Evolutionary conservation across 2,113 vertebrate genomes (phyloP).

Genomic region (Bos javanicus): DNA sequence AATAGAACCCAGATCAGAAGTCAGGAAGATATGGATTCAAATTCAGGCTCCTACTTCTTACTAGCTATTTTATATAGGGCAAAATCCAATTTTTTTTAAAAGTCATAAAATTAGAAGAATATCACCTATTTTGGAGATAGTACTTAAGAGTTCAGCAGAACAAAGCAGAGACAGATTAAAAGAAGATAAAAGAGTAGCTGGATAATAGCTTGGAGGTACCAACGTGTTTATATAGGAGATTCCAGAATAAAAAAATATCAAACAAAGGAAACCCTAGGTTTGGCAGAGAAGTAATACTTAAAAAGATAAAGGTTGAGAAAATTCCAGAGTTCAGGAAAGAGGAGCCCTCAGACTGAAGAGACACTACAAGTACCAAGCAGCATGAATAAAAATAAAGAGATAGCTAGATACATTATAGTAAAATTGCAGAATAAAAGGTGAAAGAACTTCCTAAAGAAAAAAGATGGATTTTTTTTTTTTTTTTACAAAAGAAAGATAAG

Average conservation of each 20-base stretch:
- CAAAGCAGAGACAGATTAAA: constrained; percentile 5
- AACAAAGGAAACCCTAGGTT: background rate
- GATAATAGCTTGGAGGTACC: background rate
- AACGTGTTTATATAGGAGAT: background rate
- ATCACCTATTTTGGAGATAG: background rate
- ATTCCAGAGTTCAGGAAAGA: constrained; percentile 28
- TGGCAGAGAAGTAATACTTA: constrained; percentile 4
- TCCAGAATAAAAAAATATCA: background rate
- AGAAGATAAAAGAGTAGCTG: background rate
- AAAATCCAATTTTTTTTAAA: background rate
- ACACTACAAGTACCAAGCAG: background rate
- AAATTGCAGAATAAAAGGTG: background rate
- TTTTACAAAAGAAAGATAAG: background rate
- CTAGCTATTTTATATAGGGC: background rate
- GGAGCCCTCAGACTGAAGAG: background rate
- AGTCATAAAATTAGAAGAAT: background rate
- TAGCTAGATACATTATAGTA: background rate
- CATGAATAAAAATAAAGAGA: constrained; percentile 12
- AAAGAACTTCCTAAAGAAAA: background rate
- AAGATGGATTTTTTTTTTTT: background rate
- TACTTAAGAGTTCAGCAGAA: background rate
- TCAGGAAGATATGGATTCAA: background rate
- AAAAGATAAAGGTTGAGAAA: background rate
- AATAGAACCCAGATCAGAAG: background rate
- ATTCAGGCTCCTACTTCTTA: background rate